Percentiles rank a stretch among this genome's conserved stretches.
phyloP scores from a whole-genome alignment of 2,797 vertebrate genomes.

The Enteromius paludinosus region DNA sequence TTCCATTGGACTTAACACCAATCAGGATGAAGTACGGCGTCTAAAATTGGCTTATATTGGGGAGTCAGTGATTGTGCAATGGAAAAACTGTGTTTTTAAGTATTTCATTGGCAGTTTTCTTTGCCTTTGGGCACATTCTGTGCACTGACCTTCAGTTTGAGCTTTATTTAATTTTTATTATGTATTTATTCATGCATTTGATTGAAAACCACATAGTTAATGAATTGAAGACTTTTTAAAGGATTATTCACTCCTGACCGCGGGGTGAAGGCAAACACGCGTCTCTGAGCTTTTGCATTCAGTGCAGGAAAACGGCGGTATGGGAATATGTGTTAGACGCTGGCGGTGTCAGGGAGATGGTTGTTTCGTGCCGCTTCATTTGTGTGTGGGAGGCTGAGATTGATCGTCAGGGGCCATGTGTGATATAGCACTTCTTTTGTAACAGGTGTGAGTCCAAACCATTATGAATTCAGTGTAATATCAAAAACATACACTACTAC shows the following conservation, averaged over 20 bases:
- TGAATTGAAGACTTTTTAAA: constrained; percentile 6
- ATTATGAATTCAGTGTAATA: not conserved
- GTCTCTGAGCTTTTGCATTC: constrained; percentile 5
- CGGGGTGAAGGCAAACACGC: not conserved
- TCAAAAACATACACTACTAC: not conserved
- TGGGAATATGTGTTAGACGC: constrained; percentile 7
- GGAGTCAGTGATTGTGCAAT: not conserved
- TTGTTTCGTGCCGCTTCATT: not conserved
- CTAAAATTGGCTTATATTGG: not conserved
- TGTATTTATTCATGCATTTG: not conserved
- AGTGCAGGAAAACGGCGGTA: not conserved
- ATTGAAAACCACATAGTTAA: not conserved
- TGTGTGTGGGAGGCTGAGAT: not conserved
- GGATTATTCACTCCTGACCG: not conserved
- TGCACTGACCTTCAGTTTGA: constrained; percentile 17
- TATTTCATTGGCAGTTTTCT: not conserved
- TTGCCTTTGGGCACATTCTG: not conserved
- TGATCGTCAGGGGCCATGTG: not conserved
- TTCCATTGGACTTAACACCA: not conserved
- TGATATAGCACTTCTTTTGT: not conserved
- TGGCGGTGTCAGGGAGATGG: not conserved
- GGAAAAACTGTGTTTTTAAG: not conserved
- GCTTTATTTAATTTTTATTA: constrained; percentile 7
- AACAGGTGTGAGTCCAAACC: not conserved
- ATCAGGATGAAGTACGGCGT: not conserved